Conservation (phyloP, 1,140 invertebrate genomes). For the Oppia nitens region DNA sequence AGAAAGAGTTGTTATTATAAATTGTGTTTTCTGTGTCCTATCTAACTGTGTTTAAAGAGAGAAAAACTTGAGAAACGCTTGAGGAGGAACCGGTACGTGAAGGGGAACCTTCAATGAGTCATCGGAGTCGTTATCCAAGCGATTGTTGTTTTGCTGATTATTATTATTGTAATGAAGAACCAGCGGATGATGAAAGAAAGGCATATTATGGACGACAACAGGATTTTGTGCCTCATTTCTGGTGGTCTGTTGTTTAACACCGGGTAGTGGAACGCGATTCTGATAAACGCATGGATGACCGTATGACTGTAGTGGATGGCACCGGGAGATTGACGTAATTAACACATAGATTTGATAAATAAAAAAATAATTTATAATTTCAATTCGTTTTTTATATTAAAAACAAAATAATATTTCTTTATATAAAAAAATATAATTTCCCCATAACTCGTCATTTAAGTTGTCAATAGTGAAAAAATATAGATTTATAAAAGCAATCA, state of each 20-base stretch:
- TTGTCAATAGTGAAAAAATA: not conserved
- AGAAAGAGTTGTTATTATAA: too few relatives aligned
- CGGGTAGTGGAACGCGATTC: constrained; percentile 31
- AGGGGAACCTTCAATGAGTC: constrained; percentile 36
- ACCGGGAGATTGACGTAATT: too few relatives aligned
- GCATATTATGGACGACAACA: constrained; percentile 7
- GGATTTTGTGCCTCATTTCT: not conserved
- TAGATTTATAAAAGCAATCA: not conserved
- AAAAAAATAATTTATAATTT: too few relatives aligned
- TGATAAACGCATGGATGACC: constrained; percentile 76
- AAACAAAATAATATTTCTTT: too few relatives aligned
- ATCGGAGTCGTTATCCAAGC: not conserved
- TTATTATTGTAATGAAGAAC: not conserved
- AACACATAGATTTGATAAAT: too few relatives aligned
- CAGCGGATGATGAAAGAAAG: constrained; percentile 11
- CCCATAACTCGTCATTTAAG: not conserved
- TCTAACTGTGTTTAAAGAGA: constrained; percentile 61
- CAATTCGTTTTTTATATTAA: too few relatives aligned
- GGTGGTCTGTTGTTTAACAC: not conserved
- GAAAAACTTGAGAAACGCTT: constrained; percentile 76
- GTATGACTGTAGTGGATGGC: too few relatives aligned
- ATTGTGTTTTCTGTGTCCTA: too few relatives aligned
- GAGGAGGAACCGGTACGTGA: constrained; percentile 64
- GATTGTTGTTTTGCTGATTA: not conserved
- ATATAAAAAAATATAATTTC: constrained; percentile 5